Evolutionary conservation across 2,113 vertebrate species (phyloP), one percentile per base, ranked within the genome.

Genomic region (Toxotes chatareus): DNA sequence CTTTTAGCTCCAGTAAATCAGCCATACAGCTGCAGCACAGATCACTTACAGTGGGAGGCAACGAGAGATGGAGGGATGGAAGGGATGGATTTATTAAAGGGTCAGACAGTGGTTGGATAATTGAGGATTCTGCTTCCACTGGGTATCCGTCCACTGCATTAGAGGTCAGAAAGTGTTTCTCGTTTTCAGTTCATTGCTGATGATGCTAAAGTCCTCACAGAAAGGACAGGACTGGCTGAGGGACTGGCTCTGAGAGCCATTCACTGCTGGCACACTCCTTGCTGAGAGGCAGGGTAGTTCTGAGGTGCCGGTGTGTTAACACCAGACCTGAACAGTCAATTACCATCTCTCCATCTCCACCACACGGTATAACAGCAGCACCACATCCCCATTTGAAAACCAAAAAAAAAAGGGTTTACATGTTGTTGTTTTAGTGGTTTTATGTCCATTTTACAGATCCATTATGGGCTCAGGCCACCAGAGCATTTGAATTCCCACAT

Each of bases 401-500:
- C 7, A 17, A 13, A 38, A 44, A 6, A 9, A 19, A 57, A 14
- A 13, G 47, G 12, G 23, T 34, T 55, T 67, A n/a, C n/a, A 4
- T 40, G 23, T 13, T 27, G 40, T 44, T 32, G 14, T 77, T 81
- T 77, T 23, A 72, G 76, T 59, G 49, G 73, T 66, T 51, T 7
- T 5, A 3, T 3, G 14, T 60, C 57, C 59, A 69, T 63, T 84
- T 21, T 7, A 11, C 57, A 31, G 21, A 5, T 62, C 82, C 82
- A 83, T 75, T 73, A 85, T 61, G 53, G 6, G 44, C 66, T 60
- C 66, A 56, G 16, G 8, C 51, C 78, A 49, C 38, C 40, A 62
- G 53, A 71, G 57, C 66, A 1, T 68, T 85, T 69, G 49, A 65
- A 32, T 79, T 69, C 66, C 65, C 76, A 65, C 76, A 62, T 44